Conservation (phyloP, 23 tunicate species). For the Aplidium turbinatum region DNA sequence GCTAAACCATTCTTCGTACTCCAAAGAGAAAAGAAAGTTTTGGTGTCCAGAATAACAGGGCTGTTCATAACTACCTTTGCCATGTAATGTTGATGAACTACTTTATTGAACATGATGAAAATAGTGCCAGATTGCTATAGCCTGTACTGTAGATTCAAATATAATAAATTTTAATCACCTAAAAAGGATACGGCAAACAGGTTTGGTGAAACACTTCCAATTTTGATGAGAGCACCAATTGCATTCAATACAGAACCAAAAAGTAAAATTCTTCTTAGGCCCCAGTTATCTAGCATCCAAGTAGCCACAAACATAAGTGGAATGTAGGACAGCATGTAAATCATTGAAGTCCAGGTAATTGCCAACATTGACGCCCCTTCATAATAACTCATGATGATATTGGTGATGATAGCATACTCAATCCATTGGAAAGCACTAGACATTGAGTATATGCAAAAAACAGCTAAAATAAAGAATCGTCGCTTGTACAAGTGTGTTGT, state of each 20-base stretch:
- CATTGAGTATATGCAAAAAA: conserved; percentile 86
- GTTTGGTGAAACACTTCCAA: conserved; percentile 63
- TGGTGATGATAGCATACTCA: conserved; percentile 85
- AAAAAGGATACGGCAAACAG: conserved; percentile 63
- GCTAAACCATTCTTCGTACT: no score
- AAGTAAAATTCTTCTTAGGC: conserved; percentile 61
- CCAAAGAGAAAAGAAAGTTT: no score
- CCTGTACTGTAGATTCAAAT: no score
- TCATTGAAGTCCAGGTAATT: conserved; percentile 91
- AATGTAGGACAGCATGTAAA: conserved; percentile 87
- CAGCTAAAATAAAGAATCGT: conserved; percentile 56
- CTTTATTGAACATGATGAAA: no score
- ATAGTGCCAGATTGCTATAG: no score
- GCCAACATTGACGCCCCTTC: conserved; percentile 44
- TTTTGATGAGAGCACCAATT: conserved; percentile 71
- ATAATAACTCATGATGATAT: conserved; percentile 63
- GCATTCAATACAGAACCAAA: conserved; percentile 85
- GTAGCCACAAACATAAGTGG: conserved; percentile 96
- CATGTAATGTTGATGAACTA: no score
- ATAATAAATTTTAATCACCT: no score
- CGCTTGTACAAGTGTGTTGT: conserved; percentile 48
- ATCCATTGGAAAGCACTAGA: conserved; percentile 98
- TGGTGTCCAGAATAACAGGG: no score
- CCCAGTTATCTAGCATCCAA: conserved; percentile 92
- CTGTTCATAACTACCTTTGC: no score